These are phyloP conservation scores for Xestia xanthographa DNA, from an alignment of 2,888 invertebrate genomes.

Conservation along the genomic window DNA sequence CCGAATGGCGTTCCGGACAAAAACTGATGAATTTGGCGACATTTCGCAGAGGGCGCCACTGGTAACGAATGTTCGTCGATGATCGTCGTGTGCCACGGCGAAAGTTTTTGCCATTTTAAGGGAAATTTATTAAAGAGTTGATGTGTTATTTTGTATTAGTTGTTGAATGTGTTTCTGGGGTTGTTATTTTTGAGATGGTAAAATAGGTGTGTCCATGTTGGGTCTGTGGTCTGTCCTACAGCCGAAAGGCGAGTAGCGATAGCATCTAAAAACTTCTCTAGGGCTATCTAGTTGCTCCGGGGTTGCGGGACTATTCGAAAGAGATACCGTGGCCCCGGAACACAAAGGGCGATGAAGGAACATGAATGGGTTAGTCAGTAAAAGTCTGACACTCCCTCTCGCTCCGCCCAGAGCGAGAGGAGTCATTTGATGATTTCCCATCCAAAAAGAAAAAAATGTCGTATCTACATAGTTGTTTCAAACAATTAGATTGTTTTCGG, in stretches of 20 bases:
- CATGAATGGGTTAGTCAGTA: too few species aligned
- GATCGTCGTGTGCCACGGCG: constrained; percentile 58
- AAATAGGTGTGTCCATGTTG: neutral
- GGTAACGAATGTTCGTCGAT: constrained; percentile 58
- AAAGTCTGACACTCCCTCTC: too few species aligned
- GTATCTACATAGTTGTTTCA: too few species aligned
- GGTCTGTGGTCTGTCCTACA: neutral
- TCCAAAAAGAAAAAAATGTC: too few species aligned
- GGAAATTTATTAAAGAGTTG: constrained; percentile 59
- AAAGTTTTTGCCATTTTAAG: constrained; percentile 47
- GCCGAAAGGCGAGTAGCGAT: neutral
- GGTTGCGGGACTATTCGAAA: too few species aligned
- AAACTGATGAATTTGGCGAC: constrained; percentile 63
- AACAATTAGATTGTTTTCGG: neutral
- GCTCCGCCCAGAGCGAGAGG: too few species aligned
- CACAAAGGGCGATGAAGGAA: too few species aligned
- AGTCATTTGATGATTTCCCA: too few species aligned
- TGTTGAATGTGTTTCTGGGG: constrained; percentile 41
- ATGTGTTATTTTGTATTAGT: constrained; percentile 61
- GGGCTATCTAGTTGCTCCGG: too few species aligned
- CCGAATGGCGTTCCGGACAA: constrained; percentile 54
- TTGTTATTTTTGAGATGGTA: constrained; percentile 21
- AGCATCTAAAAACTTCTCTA: neutral
- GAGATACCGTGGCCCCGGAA: too few species aligned
- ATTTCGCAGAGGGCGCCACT: constrained; percentile 63